A percentile compares a stretch with the other conserved stretches of the same genome.
phyloP scores from a whole-genome alignment of 1,140 invertebrate genomes.

The Bombus sibiricus region DNA sequence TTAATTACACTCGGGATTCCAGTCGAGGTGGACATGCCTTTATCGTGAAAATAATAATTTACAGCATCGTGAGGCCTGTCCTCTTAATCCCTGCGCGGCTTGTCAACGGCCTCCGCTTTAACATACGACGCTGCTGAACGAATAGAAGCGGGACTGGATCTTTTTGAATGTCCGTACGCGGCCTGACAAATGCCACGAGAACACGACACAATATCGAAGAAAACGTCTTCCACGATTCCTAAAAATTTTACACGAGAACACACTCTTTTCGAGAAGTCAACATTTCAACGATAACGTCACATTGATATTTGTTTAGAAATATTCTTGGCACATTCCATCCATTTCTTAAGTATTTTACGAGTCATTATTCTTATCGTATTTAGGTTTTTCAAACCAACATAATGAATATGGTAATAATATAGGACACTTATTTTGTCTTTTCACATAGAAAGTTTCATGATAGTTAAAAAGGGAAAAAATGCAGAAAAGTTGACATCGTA shows the following conservation, averaged over 20 bases:
- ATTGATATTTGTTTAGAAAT: not conserved
- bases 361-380: no score
- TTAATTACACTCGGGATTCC: conserved; percentile 60
- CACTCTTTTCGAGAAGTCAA: not conserved
- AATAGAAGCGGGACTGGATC: conserved; percentile 18
- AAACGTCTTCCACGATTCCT: not conserved
- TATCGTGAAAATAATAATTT: conserved; percentile 75
- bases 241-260: not conserved
- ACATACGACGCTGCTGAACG: conserved; percentile 2
- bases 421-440: no score
- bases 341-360: no score
- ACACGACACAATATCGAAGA: conserved; percentile 21
- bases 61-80: conserved; percentile 50
- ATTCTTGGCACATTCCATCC: not conserved
- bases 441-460: no score
- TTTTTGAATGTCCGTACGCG: not conserved
- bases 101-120: conserved; percentile 40
- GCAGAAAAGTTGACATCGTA: not conserved
- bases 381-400: no score
- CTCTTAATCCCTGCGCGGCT: conserved; percentile 55
- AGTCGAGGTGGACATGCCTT: conserved; percentile 50
- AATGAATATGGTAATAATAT: no score
- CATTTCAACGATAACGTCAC: not conserved
- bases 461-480: no score
- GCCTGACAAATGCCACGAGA: conserved; percentile 33